Conservation (phyloP, 1,140 invertebrate genomes). For the Cephus cinctus region DNA sequence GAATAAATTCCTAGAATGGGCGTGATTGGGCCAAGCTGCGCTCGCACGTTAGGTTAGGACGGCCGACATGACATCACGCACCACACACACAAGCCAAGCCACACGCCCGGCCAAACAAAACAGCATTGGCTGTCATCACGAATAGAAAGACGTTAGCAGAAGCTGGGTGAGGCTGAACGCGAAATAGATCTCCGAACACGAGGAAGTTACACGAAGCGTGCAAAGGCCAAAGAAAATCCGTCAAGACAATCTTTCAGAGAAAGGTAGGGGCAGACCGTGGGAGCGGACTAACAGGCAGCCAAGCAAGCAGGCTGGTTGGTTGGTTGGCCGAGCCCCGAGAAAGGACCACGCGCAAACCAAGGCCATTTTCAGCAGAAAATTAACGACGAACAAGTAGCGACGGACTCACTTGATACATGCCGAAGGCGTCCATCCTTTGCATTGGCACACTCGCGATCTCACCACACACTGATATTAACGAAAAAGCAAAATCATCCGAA, state of each 20-base stretch:
- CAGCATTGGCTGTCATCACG: background rate
- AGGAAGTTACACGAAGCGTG: conserved; percentile 4
- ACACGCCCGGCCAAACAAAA: conserved; percentile 12
- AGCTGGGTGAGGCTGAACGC: conserved; percentile 22
- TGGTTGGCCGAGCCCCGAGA: no score
- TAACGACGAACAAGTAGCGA: background rate
- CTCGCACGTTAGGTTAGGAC: conserved; percentile 34
- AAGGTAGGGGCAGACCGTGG: conserved; percentile 7
- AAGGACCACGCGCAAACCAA: conserved; percentile 25
- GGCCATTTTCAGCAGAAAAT: conserved; percentile 37
- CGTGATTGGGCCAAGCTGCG: conserved; percentile 38
- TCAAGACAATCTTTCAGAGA: no score
- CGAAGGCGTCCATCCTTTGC: conserved; percentile 49
- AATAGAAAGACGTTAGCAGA: conserved; percentile 2
- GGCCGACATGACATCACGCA: conserved; percentile 41
- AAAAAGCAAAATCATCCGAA: no score
- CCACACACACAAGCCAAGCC: conserved; percentile 8
- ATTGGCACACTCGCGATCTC: conserved; percentile 9
- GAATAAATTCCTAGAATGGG: conserved; percentile 43
- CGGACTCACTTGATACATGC: conserved; percentile 53
- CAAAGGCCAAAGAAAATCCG: background rate
- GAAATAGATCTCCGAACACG: conserved; percentile 1
- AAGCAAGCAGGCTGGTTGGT: no score
- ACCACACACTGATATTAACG: conserved; percentile 1
- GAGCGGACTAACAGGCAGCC: conserved; percentile 13